A percentile compares a stretch with the other conserved stretches of the same genome.
Evolutionary conservation across 2,797 vertebrate species (phyloP).

Genomic region (Parauchenoglanis ngamensis): DNA sequence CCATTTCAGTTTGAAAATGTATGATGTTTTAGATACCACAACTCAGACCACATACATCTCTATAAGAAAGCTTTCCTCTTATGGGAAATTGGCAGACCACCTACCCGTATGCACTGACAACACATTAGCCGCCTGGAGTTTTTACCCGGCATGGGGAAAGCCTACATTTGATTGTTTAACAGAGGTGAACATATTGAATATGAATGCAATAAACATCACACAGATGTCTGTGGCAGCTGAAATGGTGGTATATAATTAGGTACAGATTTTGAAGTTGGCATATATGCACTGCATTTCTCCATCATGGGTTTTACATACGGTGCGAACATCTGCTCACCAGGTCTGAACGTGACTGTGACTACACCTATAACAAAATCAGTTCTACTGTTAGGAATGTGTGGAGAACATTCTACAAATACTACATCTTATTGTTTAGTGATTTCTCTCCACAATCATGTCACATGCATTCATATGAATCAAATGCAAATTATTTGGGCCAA

Average conservation of each 20-base stretch:
- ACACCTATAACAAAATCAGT: background rate
- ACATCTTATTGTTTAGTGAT: background rate
- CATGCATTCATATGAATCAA: background rate
- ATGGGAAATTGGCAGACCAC: conserved; percentile 51
- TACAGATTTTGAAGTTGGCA: conserved; percentile 1
- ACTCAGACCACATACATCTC: conserved; percentile 53
- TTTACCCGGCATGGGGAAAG: conserved; percentile 13
- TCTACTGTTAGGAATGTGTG: background rate
- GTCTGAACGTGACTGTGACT: background rate
- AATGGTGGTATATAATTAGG: background rate
- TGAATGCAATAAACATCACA: conserved; percentile 27
- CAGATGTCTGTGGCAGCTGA: conserved; percentile 8
- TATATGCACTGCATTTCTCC: background rate
- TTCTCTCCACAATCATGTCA: background rate
- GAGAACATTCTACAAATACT: background rate
- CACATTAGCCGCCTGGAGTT: conserved; percentile 41
- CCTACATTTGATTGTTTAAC: conserved; percentile 39
- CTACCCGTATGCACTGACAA: conserved; percentile 59
- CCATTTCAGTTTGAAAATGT: conserved; percentile 61
- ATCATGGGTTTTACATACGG: background rate
- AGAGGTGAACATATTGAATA: conserved; percentile 26
- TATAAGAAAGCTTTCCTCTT: conserved; percentile 48
- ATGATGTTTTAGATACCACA: conserved; percentile 63
- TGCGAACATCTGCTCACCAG: conserved; percentile 6
- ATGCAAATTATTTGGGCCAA: background rate